Conservation (phyloP, 1,140 invertebrate species). For the Cecropterus lyciades region DNA sequence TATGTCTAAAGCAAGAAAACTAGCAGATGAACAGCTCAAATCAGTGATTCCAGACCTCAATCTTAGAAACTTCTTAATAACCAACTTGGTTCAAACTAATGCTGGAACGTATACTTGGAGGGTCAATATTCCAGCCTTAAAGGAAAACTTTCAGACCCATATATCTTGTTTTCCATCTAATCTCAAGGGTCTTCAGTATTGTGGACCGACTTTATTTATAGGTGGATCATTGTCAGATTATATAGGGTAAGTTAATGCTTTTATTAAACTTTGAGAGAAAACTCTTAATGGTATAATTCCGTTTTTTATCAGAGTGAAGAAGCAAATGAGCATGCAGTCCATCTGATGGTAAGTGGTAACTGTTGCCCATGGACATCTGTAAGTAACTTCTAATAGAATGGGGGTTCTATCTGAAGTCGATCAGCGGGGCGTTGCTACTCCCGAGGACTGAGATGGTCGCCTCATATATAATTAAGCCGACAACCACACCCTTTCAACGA, state of each 20-base stretch:
- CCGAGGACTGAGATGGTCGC: no score
- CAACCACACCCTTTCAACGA: no score
- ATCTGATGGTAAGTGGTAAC: no score
- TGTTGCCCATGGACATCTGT: no score
- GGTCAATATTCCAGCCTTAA: slow-evolving; percentile 89
- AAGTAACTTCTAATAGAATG: no score
- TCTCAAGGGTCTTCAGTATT: slow-evolving; percentile 83
- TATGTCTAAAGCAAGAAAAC: slow-evolving; percentile 88
- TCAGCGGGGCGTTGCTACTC: no score
- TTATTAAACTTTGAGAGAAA: neutral
- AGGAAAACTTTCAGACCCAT: slow-evolving; percentile 86
- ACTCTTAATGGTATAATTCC: no score
- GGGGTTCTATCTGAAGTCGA: no score
- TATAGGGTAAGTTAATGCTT: slow-evolving; percentile 86
- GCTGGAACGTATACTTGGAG: slow-evolving; percentile 88
- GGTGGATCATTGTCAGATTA: slow-evolving; percentile 92
- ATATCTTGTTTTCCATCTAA: slow-evolving; percentile 87
- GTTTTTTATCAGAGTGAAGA: no score
- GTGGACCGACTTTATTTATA: slow-evolving; percentile 92
- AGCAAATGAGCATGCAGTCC: no score
- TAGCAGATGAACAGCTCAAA: slow-evolving; percentile 82
- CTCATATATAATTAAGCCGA: no score
- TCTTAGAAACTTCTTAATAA: slow-evolving; percentile 89
- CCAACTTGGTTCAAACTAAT: slow-evolving; percentile 89
- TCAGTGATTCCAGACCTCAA: slow-evolving; percentile 68